Conservation (phyloP, 2,797 vertebrate species). For the Scleropages formosus region DNA sequence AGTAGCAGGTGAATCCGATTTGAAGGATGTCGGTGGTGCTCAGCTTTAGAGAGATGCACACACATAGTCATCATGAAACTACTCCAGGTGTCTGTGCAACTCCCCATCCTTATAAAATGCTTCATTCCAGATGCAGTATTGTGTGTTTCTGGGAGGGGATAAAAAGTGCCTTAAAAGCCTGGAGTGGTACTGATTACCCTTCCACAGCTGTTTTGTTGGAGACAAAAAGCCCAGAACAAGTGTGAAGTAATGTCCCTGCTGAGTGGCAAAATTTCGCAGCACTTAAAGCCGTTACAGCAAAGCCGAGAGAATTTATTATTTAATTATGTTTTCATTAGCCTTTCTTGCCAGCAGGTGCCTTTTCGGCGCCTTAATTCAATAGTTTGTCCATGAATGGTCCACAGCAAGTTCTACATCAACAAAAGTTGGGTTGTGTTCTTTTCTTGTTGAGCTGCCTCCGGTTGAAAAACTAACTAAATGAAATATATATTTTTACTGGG, state of each 20-base stretch:
- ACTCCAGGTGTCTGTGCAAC: too few species aligned
- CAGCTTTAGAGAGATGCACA: neutral
- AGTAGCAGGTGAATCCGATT: neutral
- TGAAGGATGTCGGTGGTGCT: neutral
- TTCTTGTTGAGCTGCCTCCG: too few species aligned
- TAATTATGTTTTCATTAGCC: too few species aligned
- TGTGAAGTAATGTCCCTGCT: neutral
- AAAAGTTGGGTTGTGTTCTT: neutral
- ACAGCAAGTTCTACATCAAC: neutral
- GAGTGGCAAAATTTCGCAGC: too few species aligned
- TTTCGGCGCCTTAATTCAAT: too few species aligned
- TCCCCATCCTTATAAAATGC: neutral
- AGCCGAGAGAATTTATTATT: too few species aligned
- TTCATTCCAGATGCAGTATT: neutral
- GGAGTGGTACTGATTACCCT: neutral
- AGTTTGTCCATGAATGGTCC: too few species aligned
- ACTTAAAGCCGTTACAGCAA: too few species aligned
- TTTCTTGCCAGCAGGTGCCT: too few species aligned
- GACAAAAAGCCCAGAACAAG: neutral
- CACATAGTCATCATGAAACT: neutral
- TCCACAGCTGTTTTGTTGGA: neutral
- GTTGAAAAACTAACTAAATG: slow-evolving; percentile 1
- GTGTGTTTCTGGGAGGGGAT: neutral
- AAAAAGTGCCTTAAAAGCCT: neutral
- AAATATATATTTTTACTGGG: too few species aligned